Evolutionary conservation across 2,888 invertebrate genomes (phyloP).

Genomic region (Sarcophaga rosellei): DNA sequence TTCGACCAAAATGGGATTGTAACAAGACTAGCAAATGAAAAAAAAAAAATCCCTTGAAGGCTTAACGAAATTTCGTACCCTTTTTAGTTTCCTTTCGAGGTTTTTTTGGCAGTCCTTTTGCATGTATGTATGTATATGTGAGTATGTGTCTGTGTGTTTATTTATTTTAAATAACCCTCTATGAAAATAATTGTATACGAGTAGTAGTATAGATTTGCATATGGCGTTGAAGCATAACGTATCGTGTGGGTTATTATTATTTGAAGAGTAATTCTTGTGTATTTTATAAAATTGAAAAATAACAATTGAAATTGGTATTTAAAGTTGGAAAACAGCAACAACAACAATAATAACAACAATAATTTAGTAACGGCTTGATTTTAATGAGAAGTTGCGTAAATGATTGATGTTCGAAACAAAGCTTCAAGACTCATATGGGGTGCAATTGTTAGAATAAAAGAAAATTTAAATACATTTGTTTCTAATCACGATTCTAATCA

Average conservation of each 20-base stretch:
- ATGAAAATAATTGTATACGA: conserved; percentile 48
- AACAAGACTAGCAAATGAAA: too few species aligned
- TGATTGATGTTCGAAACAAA: conserved; percentile 31
- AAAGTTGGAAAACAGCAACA: conserved; percentile 23
- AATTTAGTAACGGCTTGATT: conserved; percentile 54
- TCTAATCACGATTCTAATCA: too few species aligned
- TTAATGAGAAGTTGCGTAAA: conserved; percentile 58
- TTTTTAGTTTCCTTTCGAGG: not conserved
- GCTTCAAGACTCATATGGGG: conserved; percentile 4
- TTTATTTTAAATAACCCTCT: conserved; percentile 58
- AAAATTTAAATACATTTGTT: not conserved
- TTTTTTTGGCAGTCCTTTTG: not conserved
- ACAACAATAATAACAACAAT: conserved; percentile 25
- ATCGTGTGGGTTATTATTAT: not conserved
- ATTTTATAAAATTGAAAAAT: conserved; percentile 63
- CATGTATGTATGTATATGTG: not conserved
- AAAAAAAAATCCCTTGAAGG: conserved; percentile 50
- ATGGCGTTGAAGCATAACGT: conserved; percentile 5
- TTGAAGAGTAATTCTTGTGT: conserved; percentile 49
- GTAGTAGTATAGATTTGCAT: conserved; percentile 57
- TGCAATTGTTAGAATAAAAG: too few species aligned
- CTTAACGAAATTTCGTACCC: not conserved
- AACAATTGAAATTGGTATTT: conserved; percentile 32
- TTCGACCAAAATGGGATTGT: too few species aligned
- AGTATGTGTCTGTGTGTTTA: conserved; percentile 4